Evolutionary conservation across 2,113 vertebrate genomes (phyloP).

Genomic region (Dunckerocampus dactyliophorus): DNA sequence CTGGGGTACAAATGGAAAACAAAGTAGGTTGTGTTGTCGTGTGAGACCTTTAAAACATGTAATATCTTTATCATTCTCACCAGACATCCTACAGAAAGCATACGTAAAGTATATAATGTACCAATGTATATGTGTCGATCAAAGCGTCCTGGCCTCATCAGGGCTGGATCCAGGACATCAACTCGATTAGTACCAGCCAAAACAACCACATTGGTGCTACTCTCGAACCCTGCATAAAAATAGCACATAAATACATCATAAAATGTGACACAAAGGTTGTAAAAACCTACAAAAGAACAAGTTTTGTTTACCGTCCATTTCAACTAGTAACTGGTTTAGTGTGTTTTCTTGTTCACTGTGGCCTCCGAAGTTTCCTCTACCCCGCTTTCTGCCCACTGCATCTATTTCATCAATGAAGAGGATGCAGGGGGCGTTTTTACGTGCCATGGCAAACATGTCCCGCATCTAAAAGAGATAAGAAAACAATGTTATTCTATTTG

Average conservation of each 20-base stretch:
- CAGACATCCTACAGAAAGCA: neutral
- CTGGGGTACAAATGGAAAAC: neutral
- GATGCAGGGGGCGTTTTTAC: conserved; percentile 93
- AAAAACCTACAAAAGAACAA: neutral
- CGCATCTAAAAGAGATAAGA: conserved; percentile 66
- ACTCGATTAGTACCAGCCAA: conserved; percentile 76
- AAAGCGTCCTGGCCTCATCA: conserved; percentile 75
- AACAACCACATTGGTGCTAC: conserved; percentile 72
- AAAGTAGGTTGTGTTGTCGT: too few species aligned
- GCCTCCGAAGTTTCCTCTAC: conserved; percentile 82
- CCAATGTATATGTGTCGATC: conserved; percentile 78
- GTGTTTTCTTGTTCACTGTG: conserved; percentile 96
- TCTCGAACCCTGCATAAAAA: conserved; percentile 73
- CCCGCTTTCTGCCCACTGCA: conserved; percentile 89
- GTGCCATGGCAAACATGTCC: conserved; percentile 86
- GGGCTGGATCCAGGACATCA: conserved; percentile 75
- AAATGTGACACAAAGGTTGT: neutral
- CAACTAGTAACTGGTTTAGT: conserved; percentile 92
- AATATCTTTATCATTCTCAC: neutral
- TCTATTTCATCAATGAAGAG: conserved; percentile 99
- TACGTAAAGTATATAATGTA: conserved; percentile 28
- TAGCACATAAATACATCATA: neutral
- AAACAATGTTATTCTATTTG: neutral
- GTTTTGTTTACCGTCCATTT: conserved; percentile 87
- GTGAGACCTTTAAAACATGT: neutral